These are phyloP conservation scores for Limosa lapponica DNA, from an alignment of 2,797 vertebrate genomes.

Conservation along the genomic window DNA sequence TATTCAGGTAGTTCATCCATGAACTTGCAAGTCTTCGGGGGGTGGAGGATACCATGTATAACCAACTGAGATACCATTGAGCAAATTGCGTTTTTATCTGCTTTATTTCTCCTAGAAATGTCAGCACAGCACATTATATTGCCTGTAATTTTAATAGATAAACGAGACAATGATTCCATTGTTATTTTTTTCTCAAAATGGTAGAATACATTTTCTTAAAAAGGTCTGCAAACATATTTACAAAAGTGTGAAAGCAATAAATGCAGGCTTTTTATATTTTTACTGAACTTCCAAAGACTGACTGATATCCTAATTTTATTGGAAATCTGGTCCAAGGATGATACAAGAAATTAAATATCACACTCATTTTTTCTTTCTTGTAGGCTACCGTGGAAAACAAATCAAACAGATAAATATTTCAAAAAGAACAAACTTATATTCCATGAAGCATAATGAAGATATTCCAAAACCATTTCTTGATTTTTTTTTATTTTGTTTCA, in stretches of 20 bases:
- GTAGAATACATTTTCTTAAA: constrained; percentile 65
- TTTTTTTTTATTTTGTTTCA: constrained; percentile 36
- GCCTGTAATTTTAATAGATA: constrained; percentile 54
- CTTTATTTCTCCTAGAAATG: constrained; percentile 68
- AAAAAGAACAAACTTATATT: constrained; percentile 40
- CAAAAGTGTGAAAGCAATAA: constrained; percentile 57
- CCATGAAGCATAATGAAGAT: constrained; percentile 41
- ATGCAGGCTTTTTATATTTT: constrained; percentile 34
- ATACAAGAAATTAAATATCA: constrained; percentile 58
- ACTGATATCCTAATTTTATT: constrained; percentile 38
- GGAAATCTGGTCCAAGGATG: constrained; percentile 28
- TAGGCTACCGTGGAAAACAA: neutral
- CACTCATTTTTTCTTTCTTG: constrained; percentile 17
- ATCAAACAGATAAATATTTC: neutral
- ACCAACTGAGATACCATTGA: constrained; percentile 58
- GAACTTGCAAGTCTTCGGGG: neutral
- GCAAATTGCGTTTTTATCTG: constrained; percentile 21
- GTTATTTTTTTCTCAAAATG: constrained; percentile 33
- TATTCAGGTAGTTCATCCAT: neutral
- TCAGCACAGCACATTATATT: constrained; percentile 66
- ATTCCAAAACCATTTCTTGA: constrained; percentile 32
- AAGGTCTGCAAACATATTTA: constrained; percentile 64
- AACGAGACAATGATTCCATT: constrained; percentile 44
- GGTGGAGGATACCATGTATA: neutral
- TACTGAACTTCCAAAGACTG: constrained; percentile 38